Percentiles rank a stretch among this genome's conserved stretches.
Conservation (phyloP, 1,140 invertebrate species). For the Temnothorax curvispinosus region DNA sequence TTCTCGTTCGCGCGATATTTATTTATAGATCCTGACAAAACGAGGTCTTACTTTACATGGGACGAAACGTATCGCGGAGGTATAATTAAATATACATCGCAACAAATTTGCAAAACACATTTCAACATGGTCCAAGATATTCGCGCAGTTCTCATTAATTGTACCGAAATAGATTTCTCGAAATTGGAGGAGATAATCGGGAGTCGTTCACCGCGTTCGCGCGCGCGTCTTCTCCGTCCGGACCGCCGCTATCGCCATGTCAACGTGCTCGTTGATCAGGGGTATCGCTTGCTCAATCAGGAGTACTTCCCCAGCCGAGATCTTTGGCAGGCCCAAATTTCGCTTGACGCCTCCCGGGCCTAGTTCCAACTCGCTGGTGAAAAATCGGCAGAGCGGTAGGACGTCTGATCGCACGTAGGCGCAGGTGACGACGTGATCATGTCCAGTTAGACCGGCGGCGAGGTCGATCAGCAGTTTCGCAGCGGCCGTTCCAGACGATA, state of each 20-base stretch:
- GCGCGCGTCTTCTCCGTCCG: neutral
- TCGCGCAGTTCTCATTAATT: neutral
- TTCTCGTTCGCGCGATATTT: neutral
- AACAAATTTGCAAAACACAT: neutral
- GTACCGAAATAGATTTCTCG: neutral
- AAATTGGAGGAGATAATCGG: neutral
- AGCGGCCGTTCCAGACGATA: slow-evolving; percentile 74
- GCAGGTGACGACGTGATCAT: slow-evolving; percentile 66
- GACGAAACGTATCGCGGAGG: neutral
- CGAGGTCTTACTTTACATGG: no score
- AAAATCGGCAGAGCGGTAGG: slow-evolving; percentile 78
- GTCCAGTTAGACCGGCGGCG: slow-evolving; percentile 71
- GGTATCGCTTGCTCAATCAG: slow-evolving; percentile 73
- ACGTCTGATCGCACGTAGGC: slow-evolving; percentile 79
- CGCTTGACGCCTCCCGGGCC: slow-evolving; percentile 74
- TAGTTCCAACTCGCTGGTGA: slow-evolving; percentile 76
- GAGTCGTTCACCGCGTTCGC: neutral
- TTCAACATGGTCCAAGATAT: neutral
- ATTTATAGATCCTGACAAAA: neutral
- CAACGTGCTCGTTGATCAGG: slow-evolving; percentile 75
- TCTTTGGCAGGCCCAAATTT: slow-evolving; percentile 77
- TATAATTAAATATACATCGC: neutral
- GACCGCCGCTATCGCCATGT: slow-evolving; percentile 53
- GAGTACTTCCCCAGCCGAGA: slow-evolving; percentile 70
- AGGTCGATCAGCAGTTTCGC: slow-evolving; percentile 78